phyloP scores from a whole-genome alignment of 2,113 vertebrate genomes.

The Camelus bactrianus region DNA sequence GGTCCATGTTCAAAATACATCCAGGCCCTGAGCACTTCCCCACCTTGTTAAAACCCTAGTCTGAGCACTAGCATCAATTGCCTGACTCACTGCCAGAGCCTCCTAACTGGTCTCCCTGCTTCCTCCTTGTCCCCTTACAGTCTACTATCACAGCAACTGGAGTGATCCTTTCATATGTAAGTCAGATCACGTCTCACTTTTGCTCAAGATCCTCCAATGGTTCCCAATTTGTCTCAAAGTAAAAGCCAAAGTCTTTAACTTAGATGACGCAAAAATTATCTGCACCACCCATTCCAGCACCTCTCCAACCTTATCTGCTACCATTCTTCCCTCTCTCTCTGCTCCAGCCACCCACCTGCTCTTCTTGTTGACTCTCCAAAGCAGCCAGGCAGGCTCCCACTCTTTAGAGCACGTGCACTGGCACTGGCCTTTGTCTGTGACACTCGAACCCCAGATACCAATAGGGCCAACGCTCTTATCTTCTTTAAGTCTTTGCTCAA shows the following conservation, averaged over 20 bases:
- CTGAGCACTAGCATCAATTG: not conserved
- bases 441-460: not conserved
- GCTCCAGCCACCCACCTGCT: not conserved
- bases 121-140: not conserved
- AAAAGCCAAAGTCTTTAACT: constrained; percentile 9
- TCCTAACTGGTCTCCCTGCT: not conserved
- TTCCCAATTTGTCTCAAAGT: not conserved
- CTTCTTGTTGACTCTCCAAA: not conserved
- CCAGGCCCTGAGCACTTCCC: not conserved
- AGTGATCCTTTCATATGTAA: not conserved
- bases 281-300: not conserved
- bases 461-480: not conserved
- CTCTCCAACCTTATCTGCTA: not conserved
- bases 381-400: not conserved
- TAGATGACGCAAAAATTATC: not conserved
- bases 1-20: not conserved
- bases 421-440: not conserved
- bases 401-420: not conserved
- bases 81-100: not conserved
- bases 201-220: constrained; percentile 1
- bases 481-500: not conserved
- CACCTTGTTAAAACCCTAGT: not conserved
- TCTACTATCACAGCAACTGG: not conserved
- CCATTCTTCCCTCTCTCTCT: not conserved
- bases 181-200: constrained; percentile 1